Conservation (phyloP, 2,888 invertebrate genomes). For the Conomelus anceps region DNA sequence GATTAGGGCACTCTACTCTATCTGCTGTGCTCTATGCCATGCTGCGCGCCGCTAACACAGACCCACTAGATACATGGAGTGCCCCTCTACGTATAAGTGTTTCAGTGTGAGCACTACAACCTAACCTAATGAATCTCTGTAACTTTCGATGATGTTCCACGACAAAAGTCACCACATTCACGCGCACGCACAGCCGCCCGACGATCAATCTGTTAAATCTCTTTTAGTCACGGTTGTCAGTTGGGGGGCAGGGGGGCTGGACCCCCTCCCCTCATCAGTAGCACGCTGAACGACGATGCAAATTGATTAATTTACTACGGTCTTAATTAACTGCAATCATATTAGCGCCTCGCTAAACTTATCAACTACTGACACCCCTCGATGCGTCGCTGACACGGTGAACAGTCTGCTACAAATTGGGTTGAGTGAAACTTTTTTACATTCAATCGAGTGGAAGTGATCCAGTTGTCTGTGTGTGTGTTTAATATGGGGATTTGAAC, state of each 20-base stretch:
- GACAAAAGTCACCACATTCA: background rate
- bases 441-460: background rate
- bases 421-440: background rate
- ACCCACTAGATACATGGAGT: background rate
- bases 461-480: too few species aligned
- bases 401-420: background rate
- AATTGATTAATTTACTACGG: background rate
- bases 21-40: background rate
- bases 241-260: background rate
- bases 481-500: background rate
- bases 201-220: background rate
- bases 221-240: background rate
- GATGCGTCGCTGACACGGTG: too few species aligned
- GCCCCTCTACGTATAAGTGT: too few species aligned
- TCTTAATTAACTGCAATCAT: background rate
- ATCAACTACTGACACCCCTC: background rate
- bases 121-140: background rate
- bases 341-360: background rate
- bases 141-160: background rate
- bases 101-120: background rate
- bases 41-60: background rate
- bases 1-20: background rate
- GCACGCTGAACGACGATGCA: background rate
- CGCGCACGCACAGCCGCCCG: background rate
- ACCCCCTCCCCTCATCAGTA: too few species aligned